Conservation (phyloP, 2,888 invertebrate genomes). For the Ceraclea dissimilis region DNA sequence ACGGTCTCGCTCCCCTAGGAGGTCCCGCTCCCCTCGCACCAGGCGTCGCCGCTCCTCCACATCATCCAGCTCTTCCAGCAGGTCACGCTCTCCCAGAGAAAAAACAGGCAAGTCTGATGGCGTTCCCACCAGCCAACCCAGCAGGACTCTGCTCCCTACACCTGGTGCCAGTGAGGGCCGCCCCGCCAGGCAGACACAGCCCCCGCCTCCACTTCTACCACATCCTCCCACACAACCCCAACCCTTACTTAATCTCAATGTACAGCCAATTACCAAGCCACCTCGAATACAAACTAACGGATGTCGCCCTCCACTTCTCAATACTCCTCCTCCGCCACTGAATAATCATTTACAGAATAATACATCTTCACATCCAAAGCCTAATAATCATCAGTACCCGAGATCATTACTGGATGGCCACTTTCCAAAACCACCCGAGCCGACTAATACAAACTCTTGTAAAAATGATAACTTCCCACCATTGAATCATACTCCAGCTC, state of each 20-base stretch:
- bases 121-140: constrained; percentile 31
- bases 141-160: constrained; percentile 33
- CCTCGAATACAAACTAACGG: constrained; percentile 7
- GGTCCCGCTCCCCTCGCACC: constrained; percentile 24
- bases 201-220: constrained; percentile 27
- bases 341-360: constrained; percentile 13
- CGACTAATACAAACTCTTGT: too few relatives aligned
- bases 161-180: constrained; percentile 10
- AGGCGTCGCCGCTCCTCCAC: constrained; percentile 19
- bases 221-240: constrained; percentile 28
- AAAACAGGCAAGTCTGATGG: constrained; percentile 44
- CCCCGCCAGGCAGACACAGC: constrained; percentile 33
- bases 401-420: constrained; percentile 16
- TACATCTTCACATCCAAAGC: not conserved
- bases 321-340: constrained; percentile 29
- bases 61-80: constrained; percentile 20
- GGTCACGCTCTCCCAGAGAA: constrained; percentile 22
- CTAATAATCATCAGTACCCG: constrained; percentile 8
- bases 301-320: constrained; percentile 32
- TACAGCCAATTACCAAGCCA: not conserved
- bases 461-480: too few relatives aligned
- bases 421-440: constrained; percentile 10
- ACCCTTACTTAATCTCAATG: not conserved
- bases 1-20: constrained; percentile 40
- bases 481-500: too few relatives aligned